phyloP scores from a whole-genome alignment of 1,140 invertebrate genomes.

The Drosophila triauraria region DNA sequence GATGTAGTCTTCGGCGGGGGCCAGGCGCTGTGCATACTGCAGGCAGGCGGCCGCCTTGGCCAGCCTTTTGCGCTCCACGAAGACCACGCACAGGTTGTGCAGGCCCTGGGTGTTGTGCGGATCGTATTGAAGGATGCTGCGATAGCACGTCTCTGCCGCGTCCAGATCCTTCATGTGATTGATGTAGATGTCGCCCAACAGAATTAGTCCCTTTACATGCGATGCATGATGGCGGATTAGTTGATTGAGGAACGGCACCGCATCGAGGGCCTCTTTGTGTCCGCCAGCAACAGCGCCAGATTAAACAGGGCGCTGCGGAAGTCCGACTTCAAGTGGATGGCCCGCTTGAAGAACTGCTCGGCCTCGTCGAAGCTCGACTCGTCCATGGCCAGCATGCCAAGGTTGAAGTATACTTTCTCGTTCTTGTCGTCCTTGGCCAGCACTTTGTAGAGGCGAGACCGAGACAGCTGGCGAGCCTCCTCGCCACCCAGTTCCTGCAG shows the following conservation, averaged over 20 bases:
- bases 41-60: conserved; percentile 93
- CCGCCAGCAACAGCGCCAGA: conserved; percentile 94
- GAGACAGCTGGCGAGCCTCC: conserved; percentile 91
- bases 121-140: conserved; percentile 93
- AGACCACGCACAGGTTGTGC: conserved; percentile 98
- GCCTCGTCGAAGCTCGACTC: conserved; percentile 94
- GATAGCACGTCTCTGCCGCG: conserved; percentile 97
- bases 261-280: conserved; percentile 95
- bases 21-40: conserved; percentile 90
- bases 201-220: conserved; percentile 97
- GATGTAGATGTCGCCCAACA: conserved; percentile 98
- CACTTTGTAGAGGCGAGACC: conserved; percentile 92
- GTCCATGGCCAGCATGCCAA: conserved; percentile 98
- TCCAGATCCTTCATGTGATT: conserved; percentile 98
- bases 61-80: conserved; percentile 95
- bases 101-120: conserved; percentile 97
- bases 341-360: conserved; percentile 94
- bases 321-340: conserved; percentile 93
- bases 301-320: conserved; percentile 98
- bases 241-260: conserved; percentile 96
- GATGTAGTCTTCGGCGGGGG: conserved; percentile 96
- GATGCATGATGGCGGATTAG: conserved; percentile 96
- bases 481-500: conserved; percentile 94
- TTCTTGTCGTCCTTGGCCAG: conserved; percentile 92
- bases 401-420: conserved; percentile 96